These are phyloP conservation scores for Montipora sp. DNA, from an alignment of 64 coral and sea anemone species.

Conservation along the genomic window DNA sequence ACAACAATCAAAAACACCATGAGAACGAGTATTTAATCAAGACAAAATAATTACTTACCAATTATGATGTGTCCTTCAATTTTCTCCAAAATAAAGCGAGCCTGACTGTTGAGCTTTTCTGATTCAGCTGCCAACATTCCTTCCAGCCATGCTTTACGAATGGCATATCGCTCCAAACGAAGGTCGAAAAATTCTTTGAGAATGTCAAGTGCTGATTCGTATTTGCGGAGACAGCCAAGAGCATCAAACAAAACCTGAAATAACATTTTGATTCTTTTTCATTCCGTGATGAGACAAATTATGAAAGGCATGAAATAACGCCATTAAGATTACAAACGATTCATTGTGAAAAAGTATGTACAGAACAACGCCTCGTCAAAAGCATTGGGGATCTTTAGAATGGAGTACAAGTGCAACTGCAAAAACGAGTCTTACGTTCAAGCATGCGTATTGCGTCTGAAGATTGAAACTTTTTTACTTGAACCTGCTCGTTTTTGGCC, in stretches of 20 bases:
- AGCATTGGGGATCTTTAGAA: too few relatives aligned
- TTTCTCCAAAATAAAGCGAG: slow-evolving; percentile 96
- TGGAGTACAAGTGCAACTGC: too few relatives aligned
- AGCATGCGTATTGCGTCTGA: too few relatives aligned
- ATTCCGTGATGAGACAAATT: neutral
- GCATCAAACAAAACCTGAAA: slow-evolving; percentile 93
- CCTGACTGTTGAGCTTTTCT: slow-evolving; percentile 80
- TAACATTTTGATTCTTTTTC: neutral
- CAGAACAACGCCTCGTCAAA: too few relatives aligned
- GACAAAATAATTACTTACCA: slow-evolving; percentile 53
- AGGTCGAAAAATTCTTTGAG: slow-evolving; percentile 85
- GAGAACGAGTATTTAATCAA: neutral
- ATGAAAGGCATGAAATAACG: too few relatives aligned
- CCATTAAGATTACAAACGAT: too few relatives aligned
- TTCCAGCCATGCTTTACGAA: slow-evolving; percentile 92
- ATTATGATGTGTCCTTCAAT: slow-evolving; percentile 92
- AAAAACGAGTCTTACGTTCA: too few relatives aligned
- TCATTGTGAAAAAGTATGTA: too few relatives aligned
- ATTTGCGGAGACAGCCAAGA: slow-evolving; percentile 84
- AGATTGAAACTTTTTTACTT: too few relatives aligned
- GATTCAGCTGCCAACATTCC: slow-evolving; percentile 90
- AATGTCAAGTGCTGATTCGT: slow-evolving; percentile 70
- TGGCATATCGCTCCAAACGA: slow-evolving; percentile 78
- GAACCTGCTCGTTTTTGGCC: too few relatives aligned
- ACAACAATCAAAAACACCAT: too few relatives aligned